Evolutionary conservation across 1,140 invertebrate genomes (phyloP), one percentile per base, ranked within the genome.

Genomic region (Drosophila sp.): DNA sequence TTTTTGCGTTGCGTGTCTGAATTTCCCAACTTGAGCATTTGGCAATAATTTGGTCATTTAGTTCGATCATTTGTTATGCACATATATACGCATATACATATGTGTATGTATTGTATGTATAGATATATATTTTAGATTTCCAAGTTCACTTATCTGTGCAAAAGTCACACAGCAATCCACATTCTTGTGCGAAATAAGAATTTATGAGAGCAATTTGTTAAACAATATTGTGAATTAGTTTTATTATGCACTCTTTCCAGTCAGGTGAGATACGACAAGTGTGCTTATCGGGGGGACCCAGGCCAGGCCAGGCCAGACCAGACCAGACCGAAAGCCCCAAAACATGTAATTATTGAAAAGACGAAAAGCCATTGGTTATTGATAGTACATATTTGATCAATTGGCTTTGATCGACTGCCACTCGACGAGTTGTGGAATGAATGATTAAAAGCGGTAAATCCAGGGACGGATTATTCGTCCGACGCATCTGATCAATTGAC

Each of bases 151-250:
- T 50, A 25, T 27, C 44, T 50, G 8, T 50, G n/a, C 2, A 1
- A 50, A 27, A 50, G 23, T 50, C 44, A 50, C 2, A 27, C 23
- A 10, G 35, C 44, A 50, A 50, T 50, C 25, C 44, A 50, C 44
- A 50, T 50, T 50, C 54, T 76, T 76, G 25, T 54, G 57, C 72
- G 69, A 65, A 35, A 57, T 50, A 60, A 35, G 56, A 75, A 79
- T 87, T 82, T 87, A 87, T 87, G 72, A 62, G 56, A 64, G 74
- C 56, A 60, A 77, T 70, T 77, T 76, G 74, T 77, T 76, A 76
- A 77, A 72, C 80, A 87, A 76, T 70, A 86, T 76, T 85, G 68
- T 60, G 75, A 85, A 85, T 85, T 70, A 70, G 68, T 68, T 81
- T 72, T 75, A 81, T 71, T 73, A 60, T 69, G 62, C 32, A 58